Evolutionary conservation across 2,113 vertebrate species (phyloP).

Genomic region (Phycodurus eques): DNA sequence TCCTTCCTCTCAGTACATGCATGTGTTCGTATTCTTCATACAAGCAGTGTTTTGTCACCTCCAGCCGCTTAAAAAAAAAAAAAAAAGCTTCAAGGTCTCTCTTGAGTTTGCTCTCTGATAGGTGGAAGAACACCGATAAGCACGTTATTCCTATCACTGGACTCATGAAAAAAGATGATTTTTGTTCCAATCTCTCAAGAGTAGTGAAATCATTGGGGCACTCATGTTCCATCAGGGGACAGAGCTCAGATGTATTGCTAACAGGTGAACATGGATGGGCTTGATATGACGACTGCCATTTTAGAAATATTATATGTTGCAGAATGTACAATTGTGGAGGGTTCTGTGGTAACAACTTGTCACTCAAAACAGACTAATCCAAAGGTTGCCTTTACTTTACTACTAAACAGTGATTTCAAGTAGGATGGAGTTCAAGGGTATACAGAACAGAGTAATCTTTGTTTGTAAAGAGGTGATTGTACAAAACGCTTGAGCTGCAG

Average conservation of each 20-base stretch:
- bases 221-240: neutral
- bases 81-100: neutral
- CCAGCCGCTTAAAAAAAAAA: neutral
- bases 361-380: neutral
- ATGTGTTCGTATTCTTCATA: neutral
- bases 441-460: neutral
- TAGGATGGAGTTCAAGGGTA: neutral
- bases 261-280: neutral
- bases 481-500: neutral
- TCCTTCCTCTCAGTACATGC: conserved; percentile 15
- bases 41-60: neutral
- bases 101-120: neutral
- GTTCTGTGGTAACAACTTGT: neutral
- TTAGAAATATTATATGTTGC: neutral
- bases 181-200: neutral
- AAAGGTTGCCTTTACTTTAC: neutral
- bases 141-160: neutral
- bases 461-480: neutral
- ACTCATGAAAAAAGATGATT: neutral
- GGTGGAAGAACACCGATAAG: neutral
- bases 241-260: neutral
- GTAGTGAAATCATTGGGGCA: neutral
- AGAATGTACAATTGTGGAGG: neutral
- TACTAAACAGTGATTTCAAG: neutral
- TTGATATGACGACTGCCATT: neutral